These are phyloP conservation scores for Busseola fusca DNA, from an alignment of 2,888 invertebrate genomes.

Conservation along the genomic window DNA sequence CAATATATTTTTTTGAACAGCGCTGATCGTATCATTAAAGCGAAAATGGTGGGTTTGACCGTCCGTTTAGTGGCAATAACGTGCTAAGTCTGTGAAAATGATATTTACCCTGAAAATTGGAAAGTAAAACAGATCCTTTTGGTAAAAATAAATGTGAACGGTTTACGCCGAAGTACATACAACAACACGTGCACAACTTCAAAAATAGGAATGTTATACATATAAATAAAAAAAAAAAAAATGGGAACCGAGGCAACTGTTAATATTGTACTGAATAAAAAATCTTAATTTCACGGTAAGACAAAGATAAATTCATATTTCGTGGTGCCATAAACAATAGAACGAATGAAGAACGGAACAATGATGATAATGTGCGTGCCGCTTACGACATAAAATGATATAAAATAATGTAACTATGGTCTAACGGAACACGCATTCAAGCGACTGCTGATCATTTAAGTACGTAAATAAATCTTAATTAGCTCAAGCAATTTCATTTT, in stretches of 20 bases:
- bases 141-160: background rate
- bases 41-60: background rate
- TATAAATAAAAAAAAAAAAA: background rate
- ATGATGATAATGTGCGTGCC: slow-evolving; percentile 47
- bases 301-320: slow-evolving; percentile 35
- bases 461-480: slow-evolving; percentile 57
- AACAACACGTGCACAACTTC: background rate
- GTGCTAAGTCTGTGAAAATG: background rate
- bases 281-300: slow-evolving; percentile 30
- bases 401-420: slow-evolving; percentile 41
- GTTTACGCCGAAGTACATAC: background rate
- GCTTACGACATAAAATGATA: slow-evolving; percentile 43
- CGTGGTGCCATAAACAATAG: slow-evolving; percentile 31
- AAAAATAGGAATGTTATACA: background rate
- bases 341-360: slow-evolving; percentile 31
- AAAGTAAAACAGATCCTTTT: slow-evolving; percentile 1
- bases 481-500: slow-evolving; percentile 48
- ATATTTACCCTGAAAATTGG: background rate
- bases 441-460: slow-evolving; percentile 32
- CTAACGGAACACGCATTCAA: slow-evolving; percentile 52
- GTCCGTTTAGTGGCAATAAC: background rate
- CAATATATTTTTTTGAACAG: background rate
- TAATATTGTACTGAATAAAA: slow-evolving; percentile 1
- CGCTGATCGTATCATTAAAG: background rate
- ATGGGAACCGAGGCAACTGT: slow-evolving; percentile 12